Percentiles rank a stretch among this genome's conserved stretches.
phyloP scores from a whole-genome alignment of 1,140 invertebrate genomes.

The Octopus bimaculoides region DNA sequence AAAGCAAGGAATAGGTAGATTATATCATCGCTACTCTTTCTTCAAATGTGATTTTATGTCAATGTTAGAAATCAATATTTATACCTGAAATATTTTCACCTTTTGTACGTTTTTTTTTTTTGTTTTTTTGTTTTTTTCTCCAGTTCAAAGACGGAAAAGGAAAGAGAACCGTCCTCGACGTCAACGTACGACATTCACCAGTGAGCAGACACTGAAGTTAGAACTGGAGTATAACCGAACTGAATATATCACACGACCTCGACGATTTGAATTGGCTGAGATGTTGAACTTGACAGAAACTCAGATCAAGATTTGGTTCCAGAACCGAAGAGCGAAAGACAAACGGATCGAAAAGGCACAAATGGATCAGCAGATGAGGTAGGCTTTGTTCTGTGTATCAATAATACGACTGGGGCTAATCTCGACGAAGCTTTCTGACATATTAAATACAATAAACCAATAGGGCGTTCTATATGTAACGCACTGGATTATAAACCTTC shows the following conservation, averaged over 20 bases:
- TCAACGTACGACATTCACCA: conserved; percentile 91
- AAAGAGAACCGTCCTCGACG: conserved; percentile 81
- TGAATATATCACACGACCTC: conserved; percentile 85
- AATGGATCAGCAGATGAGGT: conserved; percentile 91
- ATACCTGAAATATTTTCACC: not conserved
- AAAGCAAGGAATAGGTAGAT: no score
- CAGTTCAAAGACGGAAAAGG: conserved; percentile 79
- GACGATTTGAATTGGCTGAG: conserved; percentile 80
- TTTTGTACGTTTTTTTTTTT: not conserved
- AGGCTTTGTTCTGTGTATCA: conserved; percentile 22
- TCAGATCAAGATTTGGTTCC: conserved; percentile 71
- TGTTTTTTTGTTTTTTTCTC: conserved; percentile 20
- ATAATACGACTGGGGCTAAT: no score
- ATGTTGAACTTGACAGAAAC: conserved; percentile 82
- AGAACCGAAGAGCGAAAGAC: conserved; percentile 91
- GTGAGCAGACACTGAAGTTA: conserved; percentile 84
- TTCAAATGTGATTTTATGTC: no score
- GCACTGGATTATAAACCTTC: no score
- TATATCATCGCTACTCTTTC: no score
- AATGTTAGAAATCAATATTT: not conserved
- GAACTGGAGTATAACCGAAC: conserved; percentile 87
- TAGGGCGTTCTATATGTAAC: no score
- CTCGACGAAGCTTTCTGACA: no score
- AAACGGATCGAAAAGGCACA: conserved; percentile 95
- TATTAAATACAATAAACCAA: no score